Evolutionary conservation across 2,888 invertebrate species (phyloP).

Genomic region (Trichopoda pennipes): DNA sequence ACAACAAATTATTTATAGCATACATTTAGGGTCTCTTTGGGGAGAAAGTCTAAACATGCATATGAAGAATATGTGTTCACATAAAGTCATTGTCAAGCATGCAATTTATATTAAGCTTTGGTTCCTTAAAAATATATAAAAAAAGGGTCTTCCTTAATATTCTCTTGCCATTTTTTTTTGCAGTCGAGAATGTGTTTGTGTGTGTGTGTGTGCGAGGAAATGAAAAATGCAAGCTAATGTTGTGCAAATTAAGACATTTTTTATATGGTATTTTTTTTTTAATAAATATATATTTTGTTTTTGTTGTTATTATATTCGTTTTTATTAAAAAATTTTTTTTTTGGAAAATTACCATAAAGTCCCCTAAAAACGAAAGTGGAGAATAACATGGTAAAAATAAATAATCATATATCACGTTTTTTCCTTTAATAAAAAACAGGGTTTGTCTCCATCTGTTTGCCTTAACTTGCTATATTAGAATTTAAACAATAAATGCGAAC

Average conservation of each 20-base stretch:
- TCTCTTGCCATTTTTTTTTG: background rate
- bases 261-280: constrained; percentile 35
- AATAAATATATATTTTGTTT: constrained; percentile 9
- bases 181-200: background rate
- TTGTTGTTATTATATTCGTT: constrained; percentile 13
- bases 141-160: constrained; percentile 59
- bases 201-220: constrained; percentile 34
- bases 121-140: constrained; percentile 19
- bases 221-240: constrained; percentile 70
- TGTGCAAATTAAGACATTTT: constrained; percentile 71
- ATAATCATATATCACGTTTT: constrained; percentile 68
- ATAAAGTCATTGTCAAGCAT: constrained; percentile 63
- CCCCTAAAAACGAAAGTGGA: constrained; percentile 52
- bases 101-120: constrained; percentile 58
- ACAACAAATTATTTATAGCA: constrained; percentile 58
- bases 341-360: constrained; percentile 57
- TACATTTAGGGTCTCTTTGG: constrained; percentile 63
- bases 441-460: constrained; percentile 44
- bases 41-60: constrained; percentile 11
- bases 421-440: constrained; percentile 39
- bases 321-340: constrained; percentile 20
- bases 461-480: constrained; percentile 52
- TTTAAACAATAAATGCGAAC: constrained; percentile 23
- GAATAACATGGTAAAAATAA: constrained; percentile 47
- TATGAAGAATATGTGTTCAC: constrained; percentile 2